These are phyloP conservation scores for Itoplectis maculator DNA, from an alignment of 2,888 invertebrate genomes.

Conservation along the genomic window DNA sequence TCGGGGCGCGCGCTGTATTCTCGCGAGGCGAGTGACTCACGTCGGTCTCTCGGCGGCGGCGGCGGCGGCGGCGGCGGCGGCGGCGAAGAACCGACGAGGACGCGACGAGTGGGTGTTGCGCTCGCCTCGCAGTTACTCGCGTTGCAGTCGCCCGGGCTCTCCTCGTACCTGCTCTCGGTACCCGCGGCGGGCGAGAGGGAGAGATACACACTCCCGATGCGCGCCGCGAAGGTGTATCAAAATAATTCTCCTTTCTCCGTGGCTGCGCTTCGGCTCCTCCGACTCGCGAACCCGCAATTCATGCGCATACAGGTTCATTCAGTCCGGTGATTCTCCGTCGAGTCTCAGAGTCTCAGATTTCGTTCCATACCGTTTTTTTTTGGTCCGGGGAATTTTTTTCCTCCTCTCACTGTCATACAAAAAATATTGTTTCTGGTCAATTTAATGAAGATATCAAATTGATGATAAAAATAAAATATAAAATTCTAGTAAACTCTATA, in stretches of 20 bases:
- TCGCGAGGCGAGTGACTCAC: slow-evolving; percentile 62
- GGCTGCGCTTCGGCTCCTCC: slow-evolving; percentile 39
- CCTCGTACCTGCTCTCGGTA: slow-evolving; percentile 60
- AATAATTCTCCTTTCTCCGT: slow-evolving; percentile 65
- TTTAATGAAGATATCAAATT: no score
- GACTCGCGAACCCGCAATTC: slow-evolving; percentile 26
- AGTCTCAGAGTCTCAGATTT: not conserved
- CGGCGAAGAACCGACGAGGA: slow-evolving; percentile 58
- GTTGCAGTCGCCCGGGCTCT: slow-evolving; percentile 63
- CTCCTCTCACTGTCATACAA: no score
- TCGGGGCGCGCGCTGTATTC: slow-evolving; percentile 32
- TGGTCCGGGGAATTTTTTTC: not conserved
- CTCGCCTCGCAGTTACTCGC: slow-evolving; percentile 61
- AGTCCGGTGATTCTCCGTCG: not conserved
- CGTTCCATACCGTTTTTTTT: not conserved
- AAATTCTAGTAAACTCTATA: not conserved
- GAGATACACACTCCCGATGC: slow-evolving; percentile 32
- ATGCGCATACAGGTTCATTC: slow-evolving; percentile 54
- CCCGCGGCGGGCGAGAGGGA: no score
- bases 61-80: no score
- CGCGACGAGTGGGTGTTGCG: slow-evolving; percentile 60
- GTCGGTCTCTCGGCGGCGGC: slow-evolving; percentile 34
- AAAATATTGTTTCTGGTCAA: no score
- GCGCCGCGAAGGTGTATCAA: slow-evolving; percentile 53
- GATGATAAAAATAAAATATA: no score